A percentile compares a stretch with the other conserved stretches of the same genome.
Conservation (phyloP, 1,140 invertebrate species). For the Leptinotarsa lineolata region DNA sequence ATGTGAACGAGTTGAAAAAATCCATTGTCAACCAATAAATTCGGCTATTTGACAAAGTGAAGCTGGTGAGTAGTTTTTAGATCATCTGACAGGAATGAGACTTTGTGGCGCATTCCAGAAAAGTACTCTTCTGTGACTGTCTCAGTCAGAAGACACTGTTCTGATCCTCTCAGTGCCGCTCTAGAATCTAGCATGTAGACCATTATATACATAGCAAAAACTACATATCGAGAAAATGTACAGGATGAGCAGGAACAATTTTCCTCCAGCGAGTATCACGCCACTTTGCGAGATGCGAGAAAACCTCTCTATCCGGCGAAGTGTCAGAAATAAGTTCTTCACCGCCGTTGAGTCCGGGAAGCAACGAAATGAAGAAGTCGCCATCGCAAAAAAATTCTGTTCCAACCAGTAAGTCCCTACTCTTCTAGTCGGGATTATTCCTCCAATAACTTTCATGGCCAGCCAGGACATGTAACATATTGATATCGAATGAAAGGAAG, state of each 20-base stretch:
- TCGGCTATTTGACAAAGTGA: too few relatives aligned
- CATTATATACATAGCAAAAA: too few relatives aligned
- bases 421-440: constrained; percentile 73
- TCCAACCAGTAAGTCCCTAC: constrained; percentile 51
- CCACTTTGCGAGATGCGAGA: constrained; percentile 58
- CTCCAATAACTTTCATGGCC: constrained; percentile 87
- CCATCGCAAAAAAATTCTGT: constrained; percentile 50
- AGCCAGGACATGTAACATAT: constrained; percentile 90
- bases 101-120: too few relatives aligned
- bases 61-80: too few relatives aligned
- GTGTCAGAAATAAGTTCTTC: constrained; percentile 55
- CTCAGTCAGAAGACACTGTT: too few relatives aligned
- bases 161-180: too few relatives aligned
- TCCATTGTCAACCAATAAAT: too few relatives aligned
- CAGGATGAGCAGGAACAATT: constrained; percentile 59
- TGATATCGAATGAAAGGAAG: constrained; percentile 52
- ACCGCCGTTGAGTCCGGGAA: constrained; percentile 53
- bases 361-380: constrained; percentile 52
- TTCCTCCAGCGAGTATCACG: constrained; percentile 68
- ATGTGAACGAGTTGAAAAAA: too few relatives aligned
- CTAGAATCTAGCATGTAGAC: too few relatives aligned
- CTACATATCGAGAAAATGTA: too few relatives aligned
- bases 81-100: too few relatives aligned
- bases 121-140: too few relatives aligned
- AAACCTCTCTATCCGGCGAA: constrained; percentile 51